Evolutionary conservation across 1,140 invertebrate species (phyloP), one percentile per base, ranked within the genome.

Genomic region (Drosophila aff.): DNA sequence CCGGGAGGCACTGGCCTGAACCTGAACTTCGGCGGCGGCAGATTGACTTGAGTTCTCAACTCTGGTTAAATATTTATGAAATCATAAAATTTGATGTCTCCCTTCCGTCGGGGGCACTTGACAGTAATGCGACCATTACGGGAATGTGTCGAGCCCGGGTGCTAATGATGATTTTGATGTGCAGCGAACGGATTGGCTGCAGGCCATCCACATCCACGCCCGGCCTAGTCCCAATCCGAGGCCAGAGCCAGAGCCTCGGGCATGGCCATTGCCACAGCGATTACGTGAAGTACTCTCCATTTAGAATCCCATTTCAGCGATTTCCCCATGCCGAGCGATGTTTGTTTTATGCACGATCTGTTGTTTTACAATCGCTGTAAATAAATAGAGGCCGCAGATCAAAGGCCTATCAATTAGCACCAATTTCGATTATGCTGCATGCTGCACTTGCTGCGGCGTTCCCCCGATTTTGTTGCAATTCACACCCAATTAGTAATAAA

Each of bases 11-110:
- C 53, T 38, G 8, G 36, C 2, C 33, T 40, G 53, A 57, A 57
- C 53, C 50, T 58, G 55, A 67, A 41, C 40, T 74, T 71, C 50
- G 71, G 47, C 21, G 71, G 47, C 21, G 16, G 41, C 41, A 71
- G 58, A 73, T 26, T 49, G 46, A 49, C 23, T 49, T 49, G 46
- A 26, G 23, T 77, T 66, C 33, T 11, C 21, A 21, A 3, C 60
- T 21, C 44, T 64, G 62, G 66, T 80, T 84, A 90, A 90, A 90
- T 92, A 92, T 92, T 92, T 92, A 92, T 92, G 90, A 92, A 92
- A 92, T 92, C 90, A 92, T 92, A 92, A 92, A 91, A 92, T 92
- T 92, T 92, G 80, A 92, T 91, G 90, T 91, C 91, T 91, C 89
- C 89, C 81, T 66, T 68, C 63, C 55, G 21, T 46, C 31, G 68